phyloP scores from a whole-genome alignment of 2,797 vertebrate genomes.

The Lepus oiostolus region DNA sequence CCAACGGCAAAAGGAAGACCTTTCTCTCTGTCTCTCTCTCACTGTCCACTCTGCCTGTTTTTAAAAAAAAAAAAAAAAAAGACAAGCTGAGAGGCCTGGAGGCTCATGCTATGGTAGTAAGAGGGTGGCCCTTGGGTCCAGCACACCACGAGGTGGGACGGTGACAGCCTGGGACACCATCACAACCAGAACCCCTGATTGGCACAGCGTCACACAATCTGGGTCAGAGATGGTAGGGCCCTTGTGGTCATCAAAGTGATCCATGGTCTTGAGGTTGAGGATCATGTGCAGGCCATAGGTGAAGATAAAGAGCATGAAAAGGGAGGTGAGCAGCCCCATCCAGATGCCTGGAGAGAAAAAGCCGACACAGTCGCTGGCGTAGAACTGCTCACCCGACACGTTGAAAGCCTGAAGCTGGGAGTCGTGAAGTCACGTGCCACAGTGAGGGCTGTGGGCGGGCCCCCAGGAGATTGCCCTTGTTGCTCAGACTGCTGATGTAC shows the following conservation, averaged over 20 bases:
- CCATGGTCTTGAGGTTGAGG: constrained; percentile 95
- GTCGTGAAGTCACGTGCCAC: constrained; percentile 90
- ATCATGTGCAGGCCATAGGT: constrained; percentile 95
- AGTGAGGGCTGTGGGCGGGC: constrained; percentile 86
- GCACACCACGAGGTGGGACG: neutral
- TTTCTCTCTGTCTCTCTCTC: no score
- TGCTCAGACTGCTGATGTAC: constrained; percentile 88
- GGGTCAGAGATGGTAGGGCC: constrained; percentile 93
- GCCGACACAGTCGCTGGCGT: constrained; percentile 94
- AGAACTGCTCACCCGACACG: constrained; percentile 89
- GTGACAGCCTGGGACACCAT: neutral
- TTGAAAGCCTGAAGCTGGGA: constrained; percentile 96
- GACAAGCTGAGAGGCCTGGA: neutral
- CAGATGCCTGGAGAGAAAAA: constrained; percentile 96
- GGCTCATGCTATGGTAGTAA: constrained; percentile 53
- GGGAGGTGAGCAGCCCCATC: constrained; percentile 95
- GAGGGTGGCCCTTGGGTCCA: constrained; percentile 31
- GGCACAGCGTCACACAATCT: constrained; percentile 89
- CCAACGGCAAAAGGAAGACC: no score
- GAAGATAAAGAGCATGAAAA: constrained; percentile 93
- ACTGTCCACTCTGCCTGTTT: no score
- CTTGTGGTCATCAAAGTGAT: constrained; percentile 96
- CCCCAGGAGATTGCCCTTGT: constrained; percentile 85
- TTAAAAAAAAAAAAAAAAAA: neutral
- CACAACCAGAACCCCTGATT: neutral